A percentile compares a stretch with the other conserved stretches of the same genome.
Conservation (phyloP, 1,140 invertebrate genomes). For the Drosophila melanogaster region Release_6_plus_ISO1_MT NC_004354.4:7611501-7612000, state of each 20-base stretch:
- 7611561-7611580: constrained; percentile 50
- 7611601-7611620: constrained; percentile 45
- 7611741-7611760: constrained; percentile 64
- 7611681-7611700: constrained; percentile 18
- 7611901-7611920: constrained; percentile 13
- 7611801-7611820: constrained; percentile 32
- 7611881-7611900: constrained; percentile 50
- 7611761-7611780: constrained; percentile 82
- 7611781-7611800: constrained; percentile 48
- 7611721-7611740: constrained; percentile 15
- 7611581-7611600: constrained; percentile 29
- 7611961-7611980: constrained; percentile 10
- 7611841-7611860: constrained; percentile 21
- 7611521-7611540: constrained; percentile 45
- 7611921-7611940: constrained; percentile 43
- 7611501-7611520: constrained; percentile 8
- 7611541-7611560: constrained; percentile 8
- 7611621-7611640: constrained; percentile 31
- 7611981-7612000: constrained; percentile 6
- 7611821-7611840: constrained; percentile 7
- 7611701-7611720: constrained; percentile 22
- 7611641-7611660: constrained; percentile 13
- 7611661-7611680: background rate
- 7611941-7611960: constrained; percentile 52
- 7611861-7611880: constrained; percentile 57